phyloP scores from a whole-genome alignment of 2,797 vertebrate species.

The Tamandua tetradactyla region DNA sequence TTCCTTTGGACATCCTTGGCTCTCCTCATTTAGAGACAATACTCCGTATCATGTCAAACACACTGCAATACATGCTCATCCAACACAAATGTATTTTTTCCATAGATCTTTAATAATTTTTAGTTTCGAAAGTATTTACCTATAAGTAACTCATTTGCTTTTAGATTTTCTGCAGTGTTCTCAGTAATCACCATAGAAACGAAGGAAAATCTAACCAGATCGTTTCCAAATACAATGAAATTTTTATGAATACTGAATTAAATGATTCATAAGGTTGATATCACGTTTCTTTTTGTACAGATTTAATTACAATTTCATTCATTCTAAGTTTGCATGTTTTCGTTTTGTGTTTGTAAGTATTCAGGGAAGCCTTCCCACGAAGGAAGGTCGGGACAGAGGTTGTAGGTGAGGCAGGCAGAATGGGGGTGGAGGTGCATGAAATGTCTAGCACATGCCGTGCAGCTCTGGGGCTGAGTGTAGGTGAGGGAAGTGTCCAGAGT shows the following conservation, averaged over 20 bases:
- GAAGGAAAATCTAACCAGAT: neutral
- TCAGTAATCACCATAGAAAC: neutral
- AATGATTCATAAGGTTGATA: neutral
- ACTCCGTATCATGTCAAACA: neutral
- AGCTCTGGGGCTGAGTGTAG: neutral
- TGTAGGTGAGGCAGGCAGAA: neutral
- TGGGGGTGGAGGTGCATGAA: fast-evolving
- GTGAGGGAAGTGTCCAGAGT: neutral
- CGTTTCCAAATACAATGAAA: neutral
- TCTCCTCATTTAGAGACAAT: neutral
- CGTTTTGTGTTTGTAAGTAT: neutral
- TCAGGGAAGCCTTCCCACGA: neutral
- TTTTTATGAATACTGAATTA: neutral
- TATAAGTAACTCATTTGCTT: neutral
- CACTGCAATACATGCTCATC: neutral
- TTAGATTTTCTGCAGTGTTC: neutral
- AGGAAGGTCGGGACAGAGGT: neutral
- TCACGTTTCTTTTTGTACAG: neutral
- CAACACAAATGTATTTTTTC: neutral
- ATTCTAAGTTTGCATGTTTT: neutral
- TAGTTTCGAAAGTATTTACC: neutral
- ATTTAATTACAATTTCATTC: neutral
- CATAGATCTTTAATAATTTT: neutral
- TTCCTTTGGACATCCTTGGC: neutral
- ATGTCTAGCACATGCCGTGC: neutral